Evolutionary conservation across 1,140 invertebrate genomes (phyloP).

Genomic region (Belonocnema kinseyi): DNA sequence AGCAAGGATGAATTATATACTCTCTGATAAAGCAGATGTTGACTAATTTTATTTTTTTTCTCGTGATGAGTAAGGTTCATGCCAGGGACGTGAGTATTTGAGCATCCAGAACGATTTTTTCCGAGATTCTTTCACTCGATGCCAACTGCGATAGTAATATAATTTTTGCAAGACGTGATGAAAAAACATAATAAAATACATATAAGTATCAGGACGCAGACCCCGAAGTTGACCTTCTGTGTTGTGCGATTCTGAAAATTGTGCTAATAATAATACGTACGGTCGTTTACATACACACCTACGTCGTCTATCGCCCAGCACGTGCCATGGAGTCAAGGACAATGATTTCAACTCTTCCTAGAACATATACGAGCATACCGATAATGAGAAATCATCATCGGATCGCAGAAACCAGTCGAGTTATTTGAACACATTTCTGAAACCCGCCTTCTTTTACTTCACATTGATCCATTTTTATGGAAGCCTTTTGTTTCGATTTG

Average conservation of each 20-base stretch:
- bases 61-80: neutral
- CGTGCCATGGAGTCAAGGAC: conserved; percentile 39
- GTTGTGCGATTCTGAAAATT: conserved; percentile 52
- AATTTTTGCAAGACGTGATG: neutral
- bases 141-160: neutral
- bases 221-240: conserved; percentile 47
- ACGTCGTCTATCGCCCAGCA: conserved; percentile 46
- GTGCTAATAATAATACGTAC: conserved; percentile 53
- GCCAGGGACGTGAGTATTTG: no score
- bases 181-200: conserved; percentile 42
- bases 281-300: conserved; percentile 48
- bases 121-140: no score
- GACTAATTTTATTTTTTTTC: neutral
- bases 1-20: neutral
- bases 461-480: no score
- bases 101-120: no score
- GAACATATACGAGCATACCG: conserved; percentile 21
- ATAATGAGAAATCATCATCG: conserved; percentile 28
- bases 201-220: conserved; percentile 46
- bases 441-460: neutral
- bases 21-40: conserved; percentile 10
- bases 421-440: neutral
- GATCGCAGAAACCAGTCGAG: neutral
- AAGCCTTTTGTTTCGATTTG: no score
- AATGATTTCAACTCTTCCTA: conserved; percentile 14